Evolutionary conservation across 2,888 invertebrate genomes (phyloP), one percentile per base, ranked within the genome.

Genomic region (Eulithis prunata): DNA sequence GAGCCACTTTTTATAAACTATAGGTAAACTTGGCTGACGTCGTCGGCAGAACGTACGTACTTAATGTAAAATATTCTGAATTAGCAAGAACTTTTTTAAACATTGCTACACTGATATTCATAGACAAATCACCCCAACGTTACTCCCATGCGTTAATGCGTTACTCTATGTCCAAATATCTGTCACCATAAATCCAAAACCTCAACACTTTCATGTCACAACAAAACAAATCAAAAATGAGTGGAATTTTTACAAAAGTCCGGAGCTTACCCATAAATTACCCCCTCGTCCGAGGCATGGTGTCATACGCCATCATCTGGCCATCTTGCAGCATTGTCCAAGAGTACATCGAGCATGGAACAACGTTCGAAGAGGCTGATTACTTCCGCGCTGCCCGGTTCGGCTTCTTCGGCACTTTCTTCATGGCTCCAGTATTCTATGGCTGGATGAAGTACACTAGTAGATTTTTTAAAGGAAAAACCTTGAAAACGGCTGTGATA

Each of bases 371-470:
- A 0, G 64, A 87, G 6, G 83, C 84, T 0, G 94, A 96, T 75
- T 95, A 95, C 94, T 86, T 86, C 54, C 94, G 96, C 71, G 95
- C 95, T 0, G 80, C 95, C 0, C 92, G 97, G 13, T 97, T 96
- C 78, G 94, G 96, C 68, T 78, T 97, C 51, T 97, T 96, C 77
- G 86, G 97, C 0, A 93, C 96, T 0, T 94, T 96, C 13, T 96
- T 96, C 84, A 96, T 96, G 75, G 96, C 97, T 0, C 97, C 97
- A 0, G 95, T 96, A 0, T 90, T 97, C 3, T 97, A 96, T 78
- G 93, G 94, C 11, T 97, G 97, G 97, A 92, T 97, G 74, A 95
- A 94, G 49, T 88, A 80, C n/a, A 78, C 83, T 0, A 83, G 82
- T 51, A 75, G 80, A 8, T 87, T 87, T 56, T 91, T 90, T 66